Conservation (phyloP, 2,113 vertebrate genomes). For the Narcine bancroftii region DNA sequence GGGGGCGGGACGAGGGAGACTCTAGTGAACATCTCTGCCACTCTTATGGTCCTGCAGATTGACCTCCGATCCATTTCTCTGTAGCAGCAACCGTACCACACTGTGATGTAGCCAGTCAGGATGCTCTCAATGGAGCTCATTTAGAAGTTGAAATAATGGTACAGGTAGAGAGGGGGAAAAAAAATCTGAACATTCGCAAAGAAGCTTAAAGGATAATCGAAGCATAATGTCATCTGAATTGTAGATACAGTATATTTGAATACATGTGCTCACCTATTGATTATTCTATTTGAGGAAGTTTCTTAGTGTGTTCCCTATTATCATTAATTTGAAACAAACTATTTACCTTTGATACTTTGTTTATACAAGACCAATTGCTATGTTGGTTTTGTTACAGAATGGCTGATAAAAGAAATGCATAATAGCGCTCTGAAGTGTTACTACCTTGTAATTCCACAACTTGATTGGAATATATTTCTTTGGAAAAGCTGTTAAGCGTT, state of each 20-base stretch:
- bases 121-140: no score
- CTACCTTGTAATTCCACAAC: not conserved
- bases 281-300: not conserved
- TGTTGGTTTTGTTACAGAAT: not conserved
- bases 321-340: conserved; percentile 12
- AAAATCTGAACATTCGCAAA: not conserved
- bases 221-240: not conserved
- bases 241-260: not conserved
- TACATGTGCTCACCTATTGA: not conserved
- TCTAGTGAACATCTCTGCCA: no score
- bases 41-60: no score
- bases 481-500: not conserved
- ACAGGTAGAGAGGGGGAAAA: no score
- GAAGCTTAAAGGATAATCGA: not conserved
- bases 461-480: not conserved
- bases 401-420: not conserved
- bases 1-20: no score
- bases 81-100: no score
- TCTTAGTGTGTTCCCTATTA: not conserved
- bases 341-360: not conserved
- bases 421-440: not conserved
- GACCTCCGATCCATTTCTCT: no score
- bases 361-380: not conserved
- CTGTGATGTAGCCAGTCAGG: no score
- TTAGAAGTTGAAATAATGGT: no score